phyloP scores from a whole-genome alignment of 2,113 vertebrate genomes.

The Hemiprocne comata region DNA sequence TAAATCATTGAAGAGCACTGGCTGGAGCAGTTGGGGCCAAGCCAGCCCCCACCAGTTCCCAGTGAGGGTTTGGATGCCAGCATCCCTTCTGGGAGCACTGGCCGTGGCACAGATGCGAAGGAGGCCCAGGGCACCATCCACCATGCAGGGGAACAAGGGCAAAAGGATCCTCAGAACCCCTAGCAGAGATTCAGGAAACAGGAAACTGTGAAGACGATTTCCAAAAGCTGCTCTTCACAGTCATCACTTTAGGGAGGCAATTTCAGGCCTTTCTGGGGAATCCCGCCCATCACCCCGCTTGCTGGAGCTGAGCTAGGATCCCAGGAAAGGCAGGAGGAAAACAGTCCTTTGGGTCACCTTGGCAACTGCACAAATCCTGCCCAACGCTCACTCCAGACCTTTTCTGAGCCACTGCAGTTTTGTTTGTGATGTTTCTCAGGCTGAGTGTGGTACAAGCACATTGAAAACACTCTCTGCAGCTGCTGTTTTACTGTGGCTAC shows the following conservation, averaged over 20 bases:
- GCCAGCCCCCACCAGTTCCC: background rate
- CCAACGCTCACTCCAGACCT: background rate
- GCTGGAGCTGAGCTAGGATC: background rate
- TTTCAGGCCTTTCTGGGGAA: background rate
- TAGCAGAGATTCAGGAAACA: accelerated
- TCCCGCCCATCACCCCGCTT: background rate
- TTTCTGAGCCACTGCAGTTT: background rate
- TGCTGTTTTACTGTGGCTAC: background rate
- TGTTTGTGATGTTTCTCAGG: background rate
- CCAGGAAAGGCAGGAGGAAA: background rate
- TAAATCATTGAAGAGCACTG: background rate
- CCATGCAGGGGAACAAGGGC: accelerated
- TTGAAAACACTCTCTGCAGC: background rate
- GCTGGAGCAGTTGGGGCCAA: accelerated
- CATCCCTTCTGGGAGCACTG: accelerated
- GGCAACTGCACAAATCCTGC: background rate
- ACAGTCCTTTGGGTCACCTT: accelerated
- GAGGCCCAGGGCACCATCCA: accelerated
- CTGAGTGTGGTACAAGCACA: accelerated
- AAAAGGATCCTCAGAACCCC: accelerated
- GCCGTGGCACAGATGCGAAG: accelerated
- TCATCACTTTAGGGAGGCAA: accelerated
- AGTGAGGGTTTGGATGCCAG: accelerated
- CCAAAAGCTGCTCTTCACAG: background rate
- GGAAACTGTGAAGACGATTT: background rate